Evolutionary conservation across 2,113 vertebrate species (phyloP), one percentile per base, ranked within the genome.

Genomic region (Hemichromis elongatus): DNA sequence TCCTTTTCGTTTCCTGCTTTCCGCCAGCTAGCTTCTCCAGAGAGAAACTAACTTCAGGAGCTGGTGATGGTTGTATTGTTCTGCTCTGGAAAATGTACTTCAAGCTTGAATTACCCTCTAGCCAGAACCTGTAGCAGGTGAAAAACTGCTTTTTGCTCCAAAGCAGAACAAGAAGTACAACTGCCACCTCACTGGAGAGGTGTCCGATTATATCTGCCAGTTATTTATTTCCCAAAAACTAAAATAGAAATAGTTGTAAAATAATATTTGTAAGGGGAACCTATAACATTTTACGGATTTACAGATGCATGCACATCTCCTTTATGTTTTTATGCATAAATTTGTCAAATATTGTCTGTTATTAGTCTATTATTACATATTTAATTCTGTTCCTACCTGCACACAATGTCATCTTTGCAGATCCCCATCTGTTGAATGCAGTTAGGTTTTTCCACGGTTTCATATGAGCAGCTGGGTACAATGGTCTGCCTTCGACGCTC

Each of bases 401-500:
- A 99, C 68, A 99, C 95, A 9, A 95, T 95, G 88, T 99, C 97
- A 0, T 94, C 91, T 7, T 96, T 94, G 92, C 99, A 99, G 78
- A 94, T 92, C 45, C 95, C 93, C 93, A 96, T 95, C 83, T 99
- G 97, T n/a, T 95, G 91, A 80, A 99, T 95, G 88, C 99, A 99
- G 91, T 96, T 99, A 79, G 97, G 97, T 82, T 96, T 96, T 9
- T 95, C 96, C 18, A 45, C 91, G 3, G 92, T 89, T 26, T 98
- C 97, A 75, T 98, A 98, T 3, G 98, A 98, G 70, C 99, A 99
- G 75, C 96, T 93, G 1, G 99, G 98, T 9, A 98, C 99, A 19
- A 99, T 98, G 82, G 98, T 98, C 94, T 99, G 97, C 81, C 97
- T 95, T 3, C 98, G 95, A 5, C 99, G 97, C 92, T 98, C 97